Conservation (phyloP, 2,113 vertebrate genomes). For the Uria aalge region DNA sequence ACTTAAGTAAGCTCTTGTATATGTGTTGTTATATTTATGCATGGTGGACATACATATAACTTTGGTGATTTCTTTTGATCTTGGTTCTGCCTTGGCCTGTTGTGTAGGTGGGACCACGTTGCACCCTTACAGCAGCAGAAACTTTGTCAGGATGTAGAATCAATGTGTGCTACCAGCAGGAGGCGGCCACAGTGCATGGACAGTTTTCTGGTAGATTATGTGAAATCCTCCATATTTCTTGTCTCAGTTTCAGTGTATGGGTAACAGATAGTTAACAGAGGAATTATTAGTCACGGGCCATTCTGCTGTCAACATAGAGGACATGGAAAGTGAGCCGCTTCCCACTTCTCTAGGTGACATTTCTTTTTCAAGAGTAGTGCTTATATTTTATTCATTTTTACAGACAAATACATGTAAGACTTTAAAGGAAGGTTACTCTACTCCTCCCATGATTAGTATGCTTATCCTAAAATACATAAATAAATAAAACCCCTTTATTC, state of each 20-base stretch:
- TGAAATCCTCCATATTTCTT: not conserved
- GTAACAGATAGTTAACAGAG: not conserved
- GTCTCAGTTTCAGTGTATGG: not conserved
- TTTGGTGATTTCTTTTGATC: not conserved
- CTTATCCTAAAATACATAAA: not conserved
- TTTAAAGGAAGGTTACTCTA: not conserved
- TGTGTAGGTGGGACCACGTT: not conserved
- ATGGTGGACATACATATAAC: not conserved
- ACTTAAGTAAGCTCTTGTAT: not conserved
- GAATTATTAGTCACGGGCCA: not conserved
- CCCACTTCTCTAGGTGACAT: not conserved
- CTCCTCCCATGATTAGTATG: not conserved
- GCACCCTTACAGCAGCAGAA: not conserved
- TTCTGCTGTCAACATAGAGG: not conserved
- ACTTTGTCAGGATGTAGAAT: not conserved
- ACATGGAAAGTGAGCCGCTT: not conserved
- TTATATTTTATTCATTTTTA: not conserved
- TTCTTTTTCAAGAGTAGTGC: not conserved
- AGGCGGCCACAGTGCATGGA: accelerated
- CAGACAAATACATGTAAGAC: not conserved
- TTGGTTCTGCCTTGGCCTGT: not conserved
- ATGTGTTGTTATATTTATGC: not conserved
- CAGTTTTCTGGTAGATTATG: not conserved
- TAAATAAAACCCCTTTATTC: not conserved
- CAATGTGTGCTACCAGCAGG: not conserved